phyloP scores from a whole-genome alignment of 2,888 invertebrate species.

The Agrilus mali region DNA sequence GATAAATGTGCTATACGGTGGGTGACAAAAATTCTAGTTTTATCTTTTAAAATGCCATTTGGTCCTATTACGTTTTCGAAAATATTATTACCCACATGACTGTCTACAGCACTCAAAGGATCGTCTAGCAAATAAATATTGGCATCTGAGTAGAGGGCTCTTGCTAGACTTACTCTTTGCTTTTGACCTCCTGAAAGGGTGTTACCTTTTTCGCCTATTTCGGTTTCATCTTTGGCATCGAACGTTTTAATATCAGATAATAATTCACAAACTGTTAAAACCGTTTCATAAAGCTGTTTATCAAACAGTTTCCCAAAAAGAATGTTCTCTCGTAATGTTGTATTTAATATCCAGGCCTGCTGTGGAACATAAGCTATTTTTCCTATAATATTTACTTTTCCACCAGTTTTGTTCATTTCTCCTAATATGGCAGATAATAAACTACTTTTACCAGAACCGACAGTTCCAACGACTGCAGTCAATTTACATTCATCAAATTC shows the following conservation, averaged over 20 bases:
- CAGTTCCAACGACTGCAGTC: constrained; percentile 77
- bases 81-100: constrained; percentile 44
- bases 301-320: constrained; percentile 71
- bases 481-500: constrained; percentile 52
- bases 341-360: constrained; percentile 97
- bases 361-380: constrained; percentile 77
- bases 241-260: constrained; percentile 84
- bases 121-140: constrained; percentile 43
- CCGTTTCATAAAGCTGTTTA: constrained; percentile 57
- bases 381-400: constrained; percentile 60
- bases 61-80: constrained; percentile 37
- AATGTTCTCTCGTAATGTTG: constrained; percentile 84
- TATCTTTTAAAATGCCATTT: constrained; percentile 30
- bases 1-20: constrained; percentile 45
- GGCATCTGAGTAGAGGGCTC: constrained; percentile 34
- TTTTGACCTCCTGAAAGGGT: constrained; percentile 38
- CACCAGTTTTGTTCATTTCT: constrained; percentile 79
- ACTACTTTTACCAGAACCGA: constrained; percentile 83
- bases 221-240: constrained; percentile 88
- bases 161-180: constrained; percentile 35
- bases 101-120: constrained; percentile 49
- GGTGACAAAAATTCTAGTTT: constrained; percentile 40
- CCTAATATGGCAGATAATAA: constrained; percentile 75
- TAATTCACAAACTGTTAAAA: constrained; percentile 84
- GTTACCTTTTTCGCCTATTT: constrained; percentile 93